Evolutionary conservation across 2,113 vertebrate genomes (phyloP).

Genomic region (Alethe diademata): DNA sequence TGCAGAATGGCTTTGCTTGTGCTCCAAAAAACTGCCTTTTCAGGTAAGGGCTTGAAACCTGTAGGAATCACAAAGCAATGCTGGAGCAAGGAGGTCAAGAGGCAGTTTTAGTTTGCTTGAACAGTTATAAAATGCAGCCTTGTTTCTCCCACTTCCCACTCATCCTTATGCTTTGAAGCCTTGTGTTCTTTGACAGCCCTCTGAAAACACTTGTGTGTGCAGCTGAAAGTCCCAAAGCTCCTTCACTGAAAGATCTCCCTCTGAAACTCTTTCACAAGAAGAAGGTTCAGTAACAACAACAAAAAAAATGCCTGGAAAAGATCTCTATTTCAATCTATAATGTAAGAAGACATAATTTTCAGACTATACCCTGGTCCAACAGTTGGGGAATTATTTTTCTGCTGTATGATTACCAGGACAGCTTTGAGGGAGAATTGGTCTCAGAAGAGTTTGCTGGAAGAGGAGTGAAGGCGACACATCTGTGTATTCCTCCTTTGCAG

Average conservation of each 20-base stretch:
- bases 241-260: background rate
- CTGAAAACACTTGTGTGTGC: background rate
- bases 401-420: background rate
- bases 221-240: background rate
- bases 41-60: background rate
- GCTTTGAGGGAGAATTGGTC: background rate
- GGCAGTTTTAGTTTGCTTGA: background rate
- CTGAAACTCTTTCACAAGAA: background rate
- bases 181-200: background rate
- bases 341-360: background rate
- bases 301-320: background rate
- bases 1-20: background rate
- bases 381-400: background rate
- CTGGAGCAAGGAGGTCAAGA: background rate
- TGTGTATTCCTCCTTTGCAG: background rate
- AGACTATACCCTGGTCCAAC: background rate
- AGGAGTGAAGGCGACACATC: fast-evolving
- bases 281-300: background rate
- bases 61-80: background rate
- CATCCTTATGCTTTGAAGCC: background rate
- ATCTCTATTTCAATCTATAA: background rate
- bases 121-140: background rate
- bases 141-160: constrained; percentile 15
- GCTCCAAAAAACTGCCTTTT: background rate
- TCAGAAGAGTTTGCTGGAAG: background rate